Percentiles rank a stretch among this genome's conserved stretches.
These are phyloP conservation scores for Lampris megalopsis DNA, from an alignment of 2,113 vertebrate genomes.

Conservation along the genomic window DNA sequence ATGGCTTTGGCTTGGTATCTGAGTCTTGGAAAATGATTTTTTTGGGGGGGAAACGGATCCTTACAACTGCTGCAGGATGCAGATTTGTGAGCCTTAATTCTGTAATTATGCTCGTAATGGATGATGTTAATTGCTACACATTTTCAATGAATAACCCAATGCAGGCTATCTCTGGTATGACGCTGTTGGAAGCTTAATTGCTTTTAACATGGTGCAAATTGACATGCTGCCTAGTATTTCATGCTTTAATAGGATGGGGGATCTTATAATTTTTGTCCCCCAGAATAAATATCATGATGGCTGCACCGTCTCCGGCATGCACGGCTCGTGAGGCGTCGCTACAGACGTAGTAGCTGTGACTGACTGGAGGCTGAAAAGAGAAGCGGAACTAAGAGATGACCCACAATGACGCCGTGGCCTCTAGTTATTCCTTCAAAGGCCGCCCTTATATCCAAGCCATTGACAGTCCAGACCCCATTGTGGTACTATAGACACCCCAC, in stretches of 20 bases:
- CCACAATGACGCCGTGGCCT: slow-evolving; percentile 56
- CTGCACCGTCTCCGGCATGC: slow-evolving; percentile 11
- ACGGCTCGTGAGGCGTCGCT: slow-evolving; percentile 32
- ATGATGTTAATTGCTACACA: slow-evolving; percentile 72
- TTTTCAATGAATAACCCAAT: slow-evolving; percentile 71
- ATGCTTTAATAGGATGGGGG: slow-evolving; percentile 41
- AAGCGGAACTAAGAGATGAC: slow-evolving; percentile 30
- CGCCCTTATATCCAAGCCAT: slow-evolving; percentile 58
- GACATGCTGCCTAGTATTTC: slow-evolving; percentile 44
- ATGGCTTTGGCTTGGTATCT: not conserved
- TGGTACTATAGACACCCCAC: slow-evolving; percentile 50
- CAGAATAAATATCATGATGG: slow-evolving; percentile 42
- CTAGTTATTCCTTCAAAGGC: slow-evolving; percentile 59
- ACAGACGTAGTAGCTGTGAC: slow-evolving; percentile 10
- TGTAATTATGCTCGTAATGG: slow-evolving; percentile 67
- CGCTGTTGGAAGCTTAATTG: slow-evolving; percentile 64
- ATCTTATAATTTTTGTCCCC: slow-evolving; percentile 40
- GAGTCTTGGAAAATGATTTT: not conserved
- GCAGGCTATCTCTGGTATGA: slow-evolving; percentile 61
- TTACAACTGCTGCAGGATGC: not conserved
- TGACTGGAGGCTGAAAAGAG: slow-evolving; percentile 26
- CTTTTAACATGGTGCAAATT: slow-evolving; percentile 55
- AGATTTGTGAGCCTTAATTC: slow-evolving; percentile 58
- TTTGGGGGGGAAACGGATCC: not conserved
- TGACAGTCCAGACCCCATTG: slow-evolving; percentile 61